phyloP scores from a whole-genome alignment of 2,113 vertebrate genomes.

The Hyaena hyaena region DNA sequence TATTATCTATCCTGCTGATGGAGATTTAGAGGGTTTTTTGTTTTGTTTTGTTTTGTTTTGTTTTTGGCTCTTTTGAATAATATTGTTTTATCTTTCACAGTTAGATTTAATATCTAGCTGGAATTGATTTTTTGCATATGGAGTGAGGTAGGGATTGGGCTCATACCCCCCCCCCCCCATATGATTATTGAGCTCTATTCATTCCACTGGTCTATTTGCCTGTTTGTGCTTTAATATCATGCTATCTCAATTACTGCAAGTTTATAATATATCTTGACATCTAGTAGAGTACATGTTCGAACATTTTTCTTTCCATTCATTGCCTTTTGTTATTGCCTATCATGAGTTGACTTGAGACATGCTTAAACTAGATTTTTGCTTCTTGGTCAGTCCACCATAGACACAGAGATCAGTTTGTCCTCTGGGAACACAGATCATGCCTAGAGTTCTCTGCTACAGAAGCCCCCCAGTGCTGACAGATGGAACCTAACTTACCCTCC shows the following conservation, averaged over 20 bases:
- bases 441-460: neutral
- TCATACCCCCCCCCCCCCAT: no score
- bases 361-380: neutral
- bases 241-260: neutral
- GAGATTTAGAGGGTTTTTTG: neutral
- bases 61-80: neutral
- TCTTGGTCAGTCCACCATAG: neutral
- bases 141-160: neutral
- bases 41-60: neutral
- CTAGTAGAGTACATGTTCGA: neutral
- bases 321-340: neutral
- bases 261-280: neutral
- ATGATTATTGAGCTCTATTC: neutral
- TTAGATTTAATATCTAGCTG: neutral
- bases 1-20: neutral
- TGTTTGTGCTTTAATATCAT: neutral
- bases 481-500: neutral
- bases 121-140: neutral
- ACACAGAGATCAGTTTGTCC: neutral
- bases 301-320: neutral
- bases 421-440: neutral
- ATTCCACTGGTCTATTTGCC: neutral
- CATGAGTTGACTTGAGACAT: neutral
- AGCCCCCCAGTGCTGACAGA: neutral
- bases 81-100: neutral